A percentile compares a stretch with the other conserved stretches of the same genome.
phyloP scores from a whole-genome alignment of 2,113 vertebrate species.

The Eurystomus gularis region DNA sequence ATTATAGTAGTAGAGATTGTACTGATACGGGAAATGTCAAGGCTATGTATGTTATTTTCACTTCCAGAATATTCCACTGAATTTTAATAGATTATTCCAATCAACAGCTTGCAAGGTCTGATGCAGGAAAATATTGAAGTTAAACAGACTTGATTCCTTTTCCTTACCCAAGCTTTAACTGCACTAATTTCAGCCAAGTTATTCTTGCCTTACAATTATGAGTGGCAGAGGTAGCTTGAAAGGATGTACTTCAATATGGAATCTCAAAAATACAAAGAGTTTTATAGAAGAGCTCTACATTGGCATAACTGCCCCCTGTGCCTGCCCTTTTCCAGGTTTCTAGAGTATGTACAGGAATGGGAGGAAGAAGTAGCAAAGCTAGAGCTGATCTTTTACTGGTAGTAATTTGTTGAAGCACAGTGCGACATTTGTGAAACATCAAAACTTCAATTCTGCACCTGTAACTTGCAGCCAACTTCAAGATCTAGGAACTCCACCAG shows the following conservation, averaged over 20 bases:
- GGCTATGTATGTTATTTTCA: background rate
- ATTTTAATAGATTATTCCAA: background rate
- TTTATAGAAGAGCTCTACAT: background rate
- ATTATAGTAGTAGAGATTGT: background rate
- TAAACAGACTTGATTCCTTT: background rate
- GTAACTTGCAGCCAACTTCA: background rate
- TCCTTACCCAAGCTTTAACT: background rate
- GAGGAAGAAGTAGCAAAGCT: background rate
- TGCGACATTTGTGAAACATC: background rate
- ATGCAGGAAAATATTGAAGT: background rate
- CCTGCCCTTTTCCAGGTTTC: background rate
- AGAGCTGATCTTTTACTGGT: background rate
- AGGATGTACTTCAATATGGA: background rate
- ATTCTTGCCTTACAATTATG: accelerated
- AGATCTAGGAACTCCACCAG: background rate
- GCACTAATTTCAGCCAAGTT: background rate
- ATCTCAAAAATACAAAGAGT: background rate
- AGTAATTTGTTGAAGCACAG: background rate
- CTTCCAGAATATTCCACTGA: background rate
- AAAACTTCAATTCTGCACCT: background rate
- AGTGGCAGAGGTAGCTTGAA: background rate
- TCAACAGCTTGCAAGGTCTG: background rate
- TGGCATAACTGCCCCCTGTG: background rate
- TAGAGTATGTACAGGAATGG: background rate
- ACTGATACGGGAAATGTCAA: background rate